These are phyloP conservation scores for Tringa solitaria DNA, from an alignment of 2,113 vertebrate genomes.

Conservation along the genomic window DNA sequence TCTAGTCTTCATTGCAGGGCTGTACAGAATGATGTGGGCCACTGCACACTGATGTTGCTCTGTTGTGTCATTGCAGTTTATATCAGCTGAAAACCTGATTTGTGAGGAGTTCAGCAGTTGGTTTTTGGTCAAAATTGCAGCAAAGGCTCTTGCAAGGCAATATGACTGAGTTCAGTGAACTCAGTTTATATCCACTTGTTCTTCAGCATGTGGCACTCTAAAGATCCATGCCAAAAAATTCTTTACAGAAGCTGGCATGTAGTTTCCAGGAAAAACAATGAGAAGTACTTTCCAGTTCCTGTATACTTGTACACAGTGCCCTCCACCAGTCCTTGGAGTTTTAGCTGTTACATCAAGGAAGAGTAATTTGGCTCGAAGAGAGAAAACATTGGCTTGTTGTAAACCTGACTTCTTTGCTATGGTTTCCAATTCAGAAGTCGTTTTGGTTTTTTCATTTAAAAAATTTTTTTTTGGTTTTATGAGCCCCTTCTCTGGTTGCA, in stretches of 20 bases:
- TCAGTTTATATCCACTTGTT: not conserved
- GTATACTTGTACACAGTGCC: not conserved
- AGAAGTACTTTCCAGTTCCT: not conserved
- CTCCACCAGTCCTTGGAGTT: constrained; percentile 25
- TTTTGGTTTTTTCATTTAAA: not conserved
- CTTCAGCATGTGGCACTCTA: not conserved
- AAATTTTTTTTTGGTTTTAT: not conserved
- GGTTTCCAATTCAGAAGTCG: not conserved
- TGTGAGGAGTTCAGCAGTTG: not conserved
- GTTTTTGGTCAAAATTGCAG: not conserved
- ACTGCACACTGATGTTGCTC: not conserved
- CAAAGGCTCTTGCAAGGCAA: not conserved
- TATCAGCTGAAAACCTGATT: not conserved
- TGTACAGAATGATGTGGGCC: not conserved
- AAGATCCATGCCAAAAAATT: not conserved
- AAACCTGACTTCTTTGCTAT: not conserved
- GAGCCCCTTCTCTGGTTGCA: not conserved
- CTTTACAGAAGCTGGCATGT: not conserved
- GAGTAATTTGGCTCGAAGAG: not conserved
- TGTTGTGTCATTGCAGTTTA: not conserved
- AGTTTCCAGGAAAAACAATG: constrained; percentile 19
- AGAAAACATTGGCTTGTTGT: not conserved
- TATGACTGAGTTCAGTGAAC: not conserved
- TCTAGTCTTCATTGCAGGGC: not conserved
- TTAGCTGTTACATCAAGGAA: constrained; percentile 11